Conservation (phyloP, 2,113 vertebrate genomes). For the Himantopus leucocephalus region DNA sequence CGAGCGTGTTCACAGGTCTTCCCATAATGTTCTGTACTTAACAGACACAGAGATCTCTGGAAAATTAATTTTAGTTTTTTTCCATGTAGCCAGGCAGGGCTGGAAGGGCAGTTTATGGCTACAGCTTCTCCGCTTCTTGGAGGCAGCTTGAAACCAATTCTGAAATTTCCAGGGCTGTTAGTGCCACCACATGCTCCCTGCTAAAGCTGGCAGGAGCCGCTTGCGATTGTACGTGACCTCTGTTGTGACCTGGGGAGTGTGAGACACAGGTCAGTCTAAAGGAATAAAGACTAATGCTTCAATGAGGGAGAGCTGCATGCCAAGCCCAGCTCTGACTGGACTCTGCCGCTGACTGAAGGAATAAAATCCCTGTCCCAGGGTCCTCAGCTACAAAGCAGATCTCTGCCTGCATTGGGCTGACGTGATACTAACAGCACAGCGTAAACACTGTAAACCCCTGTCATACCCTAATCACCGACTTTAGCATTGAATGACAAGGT, state of each 20-base stretch:
- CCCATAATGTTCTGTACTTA: not conserved
- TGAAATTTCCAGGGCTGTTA: not conserved
- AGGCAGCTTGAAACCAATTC: not conserved
- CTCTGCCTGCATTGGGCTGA: not conserved
- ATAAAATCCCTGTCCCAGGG: not conserved
- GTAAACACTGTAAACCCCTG: not conserved
- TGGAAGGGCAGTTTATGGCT: not conserved
- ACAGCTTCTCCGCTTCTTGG: not conserved
- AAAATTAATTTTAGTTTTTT: not conserved
- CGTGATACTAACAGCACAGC: not conserved
- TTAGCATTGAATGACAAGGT: not conserved
- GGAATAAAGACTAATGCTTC: not conserved
- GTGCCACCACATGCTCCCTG: not conserved
- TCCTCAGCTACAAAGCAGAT: not conserved
- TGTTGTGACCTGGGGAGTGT: not conserved
- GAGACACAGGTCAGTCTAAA: not conserved
- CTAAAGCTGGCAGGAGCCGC: not conserved
- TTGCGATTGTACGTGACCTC: accelerated
- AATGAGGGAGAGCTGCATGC: not conserved
- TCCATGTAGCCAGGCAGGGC: not conserved
- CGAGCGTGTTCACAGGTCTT: not conserved
- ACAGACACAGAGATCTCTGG: not conserved
- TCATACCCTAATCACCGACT: not conserved
- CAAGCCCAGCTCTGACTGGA: not conserved
- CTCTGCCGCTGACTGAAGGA: not conserved